These are phyloP conservation scores for Loris lydekkerianus DNA, from an alignment of 2,797 vertebrate species.

Conservation along the genomic window DNA sequence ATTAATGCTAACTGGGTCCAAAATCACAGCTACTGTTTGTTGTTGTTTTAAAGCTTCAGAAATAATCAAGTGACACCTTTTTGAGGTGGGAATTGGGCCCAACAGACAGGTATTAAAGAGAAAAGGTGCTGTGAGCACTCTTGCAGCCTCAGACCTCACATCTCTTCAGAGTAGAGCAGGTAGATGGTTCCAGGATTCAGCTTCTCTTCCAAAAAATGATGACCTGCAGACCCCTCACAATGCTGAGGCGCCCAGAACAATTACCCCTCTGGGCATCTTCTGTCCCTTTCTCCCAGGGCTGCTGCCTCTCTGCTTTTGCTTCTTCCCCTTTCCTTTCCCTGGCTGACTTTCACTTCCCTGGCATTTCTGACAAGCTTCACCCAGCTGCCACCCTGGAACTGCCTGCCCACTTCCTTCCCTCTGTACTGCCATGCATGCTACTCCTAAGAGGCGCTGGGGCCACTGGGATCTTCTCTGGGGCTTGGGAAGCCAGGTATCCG, in stretches of 20 bases:
- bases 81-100: background rate
- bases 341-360: conserved; percentile 53
- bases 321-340: conserved; percentile 55
- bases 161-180: background rate
- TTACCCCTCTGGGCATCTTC: background rate
- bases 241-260: background rate
- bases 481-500: background rate
- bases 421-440: background rate
- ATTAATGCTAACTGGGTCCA: background rate
- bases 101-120: background rate
- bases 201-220: background rate
- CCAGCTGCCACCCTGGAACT: conserved; percentile 45
- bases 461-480: background rate
- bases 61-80: background rate
- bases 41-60: background rate
- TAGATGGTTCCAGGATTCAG: background rate
- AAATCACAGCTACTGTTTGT: conserved; percentile 5
- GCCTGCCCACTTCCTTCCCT: background rate
- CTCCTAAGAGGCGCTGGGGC: accelerated
- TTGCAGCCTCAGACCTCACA: background rate
- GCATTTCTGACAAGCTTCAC: conserved; percentile 21
- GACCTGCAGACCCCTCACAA: background rate
- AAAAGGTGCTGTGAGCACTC: background rate
- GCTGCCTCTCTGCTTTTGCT: background rate
- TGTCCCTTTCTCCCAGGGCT: background rate